These are phyloP conservation scores for Lapara coniferarum DNA, from an alignment of 2,888 invertebrate genomes.

Conservation along the genomic window DNA sequence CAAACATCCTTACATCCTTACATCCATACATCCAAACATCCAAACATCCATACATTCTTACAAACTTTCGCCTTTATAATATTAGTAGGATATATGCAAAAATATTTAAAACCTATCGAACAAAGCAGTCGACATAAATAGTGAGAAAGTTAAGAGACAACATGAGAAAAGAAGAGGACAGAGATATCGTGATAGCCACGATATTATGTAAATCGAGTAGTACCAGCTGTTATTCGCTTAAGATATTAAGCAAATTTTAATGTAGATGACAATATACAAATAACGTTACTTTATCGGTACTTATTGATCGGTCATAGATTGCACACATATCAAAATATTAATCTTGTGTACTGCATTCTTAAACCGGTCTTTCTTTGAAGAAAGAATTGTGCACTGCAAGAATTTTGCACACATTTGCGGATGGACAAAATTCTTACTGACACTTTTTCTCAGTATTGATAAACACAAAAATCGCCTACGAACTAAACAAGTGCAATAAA, in stretches of 20 bases:
- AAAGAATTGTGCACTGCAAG: too few species aligned
- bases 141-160: constrained; percentile 2
- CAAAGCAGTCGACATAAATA: not conserved
- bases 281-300: not conserved
- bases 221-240: constrained; percentile 16
- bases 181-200: not conserved
- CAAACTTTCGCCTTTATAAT: too few species aligned
- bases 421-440: too few species aligned
- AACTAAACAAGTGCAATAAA: constrained; percentile 7
- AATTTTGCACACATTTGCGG: too few species aligned
- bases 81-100: too few species aligned
- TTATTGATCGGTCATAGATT: not conserved
- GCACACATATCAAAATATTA: not conserved
- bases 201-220: not conserved
- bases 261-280: constrained; percentile 1
- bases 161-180: not conserved
- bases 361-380: too few species aligned
- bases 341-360: too few species aligned
- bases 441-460: too few species aligned
- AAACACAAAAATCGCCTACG: not conserved
- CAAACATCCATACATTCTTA: too few species aligned
- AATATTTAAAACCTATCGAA: constrained; percentile 10
- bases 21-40: too few species aligned
- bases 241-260: constrained; percentile 20
- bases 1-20: too few species aligned